A percentile compares a stretch with the other conserved stretches of the same genome.
Conservation (phyloP, 2,888 invertebrate genomes). For the Mechanitis messenoides region DNA sequence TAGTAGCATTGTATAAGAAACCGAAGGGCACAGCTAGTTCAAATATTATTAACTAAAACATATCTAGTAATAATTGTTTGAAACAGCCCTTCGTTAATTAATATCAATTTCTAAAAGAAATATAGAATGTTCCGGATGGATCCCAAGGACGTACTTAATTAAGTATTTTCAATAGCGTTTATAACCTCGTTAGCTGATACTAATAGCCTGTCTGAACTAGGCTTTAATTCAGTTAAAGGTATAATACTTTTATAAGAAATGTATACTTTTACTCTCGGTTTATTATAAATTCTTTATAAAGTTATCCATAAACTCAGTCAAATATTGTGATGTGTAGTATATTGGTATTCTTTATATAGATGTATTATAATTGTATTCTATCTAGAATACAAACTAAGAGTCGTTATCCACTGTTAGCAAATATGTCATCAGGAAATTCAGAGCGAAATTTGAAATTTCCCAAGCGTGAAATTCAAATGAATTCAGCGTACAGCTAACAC, state of each 20-base stretch:
- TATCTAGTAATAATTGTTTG: too few relatives aligned
- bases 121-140: background rate
- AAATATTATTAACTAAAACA: too few relatives aligned
- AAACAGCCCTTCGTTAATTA: too few relatives aligned
- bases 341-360: background rate
- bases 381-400: background rate
- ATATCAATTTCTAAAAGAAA: background rate
- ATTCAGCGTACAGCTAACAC: slow-evolving; percentile 22
- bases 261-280: too few relatives aligned
- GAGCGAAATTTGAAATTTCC: slow-evolving; percentile 15
- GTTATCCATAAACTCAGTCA: too few relatives aligned
- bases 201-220: background rate
- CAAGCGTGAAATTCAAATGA: slow-evolving; percentile 27
- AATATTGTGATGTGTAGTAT: background rate
- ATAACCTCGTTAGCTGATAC: background rate
- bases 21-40: too few relatives aligned
- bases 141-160: background rate
- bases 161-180: background rate
- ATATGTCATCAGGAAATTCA: slow-evolving; percentile 15
- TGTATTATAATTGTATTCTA: background rate
- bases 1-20: too few relatives aligned
- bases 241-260: background rate
- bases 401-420: slow-evolving; percentile 1
- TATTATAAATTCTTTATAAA: too few relatives aligned
- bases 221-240: background rate